phyloP scores from a whole-genome alignment of 2,113 vertebrate species.

The Corythornis madagascariensis region DNA sequence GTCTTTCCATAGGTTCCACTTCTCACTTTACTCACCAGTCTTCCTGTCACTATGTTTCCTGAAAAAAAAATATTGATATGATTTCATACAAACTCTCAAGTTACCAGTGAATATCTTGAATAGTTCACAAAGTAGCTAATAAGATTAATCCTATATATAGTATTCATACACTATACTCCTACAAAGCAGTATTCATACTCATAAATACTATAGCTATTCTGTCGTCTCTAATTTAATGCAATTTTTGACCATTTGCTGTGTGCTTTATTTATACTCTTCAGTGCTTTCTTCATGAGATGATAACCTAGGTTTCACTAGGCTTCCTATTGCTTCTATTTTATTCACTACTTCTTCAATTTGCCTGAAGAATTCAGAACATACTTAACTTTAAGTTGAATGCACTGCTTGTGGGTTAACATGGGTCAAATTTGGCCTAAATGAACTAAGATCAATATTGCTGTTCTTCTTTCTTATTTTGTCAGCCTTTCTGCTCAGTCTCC shows the following conservation, averaged over 20 bases:
- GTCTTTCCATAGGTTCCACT: neutral
- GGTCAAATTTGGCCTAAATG: neutral
- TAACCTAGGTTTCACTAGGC: neutral
- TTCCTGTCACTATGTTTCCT: neutral
- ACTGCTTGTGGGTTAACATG: neutral
- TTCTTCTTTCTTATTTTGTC: neutral
- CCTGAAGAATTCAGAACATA: neutral
- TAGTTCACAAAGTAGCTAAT: neutral
- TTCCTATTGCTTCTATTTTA: neutral
- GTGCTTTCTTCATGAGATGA: neutral
- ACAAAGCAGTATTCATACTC: neutral
- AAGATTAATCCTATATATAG: neutral
- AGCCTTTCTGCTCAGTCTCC: neutral
- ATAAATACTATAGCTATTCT: neutral
- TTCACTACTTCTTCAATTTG: neutral
- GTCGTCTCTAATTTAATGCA: neutral
- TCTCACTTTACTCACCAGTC: neutral
- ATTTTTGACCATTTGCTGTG: neutral
- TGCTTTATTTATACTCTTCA: neutral
- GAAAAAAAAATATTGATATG: neutral
- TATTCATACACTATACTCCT: neutral
- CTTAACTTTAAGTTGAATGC: neutral
- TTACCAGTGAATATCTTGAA: neutral
- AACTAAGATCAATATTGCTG: neutral
- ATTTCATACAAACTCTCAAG: neutral